Evolutionary conservation across 1,140 invertebrate genomes (phyloP).

Genomic region (Pteromalus puparum): DNA sequence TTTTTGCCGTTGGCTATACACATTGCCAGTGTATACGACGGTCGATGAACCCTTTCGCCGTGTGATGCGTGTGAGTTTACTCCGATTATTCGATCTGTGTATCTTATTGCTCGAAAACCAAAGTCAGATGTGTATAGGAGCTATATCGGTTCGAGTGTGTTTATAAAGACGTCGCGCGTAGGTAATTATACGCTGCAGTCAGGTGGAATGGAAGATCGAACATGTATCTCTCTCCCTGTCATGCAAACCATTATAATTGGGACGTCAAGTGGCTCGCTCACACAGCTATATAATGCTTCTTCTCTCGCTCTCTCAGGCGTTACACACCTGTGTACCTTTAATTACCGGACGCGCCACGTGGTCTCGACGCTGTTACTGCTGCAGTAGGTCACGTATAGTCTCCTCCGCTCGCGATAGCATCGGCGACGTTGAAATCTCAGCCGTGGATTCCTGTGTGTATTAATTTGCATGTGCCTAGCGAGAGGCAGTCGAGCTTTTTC

Average conservation of each 20-base stretch:
- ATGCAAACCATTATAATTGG: not conserved
- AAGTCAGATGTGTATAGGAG: no score
- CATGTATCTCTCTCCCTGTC: not conserved
- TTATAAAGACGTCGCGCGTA: no score
- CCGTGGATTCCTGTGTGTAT: not conserved
- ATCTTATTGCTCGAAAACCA: no score
- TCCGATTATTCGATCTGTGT: no score
- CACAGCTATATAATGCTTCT: not conserved
- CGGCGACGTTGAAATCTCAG: constrained; percentile 6
- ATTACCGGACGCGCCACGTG: constrained; percentile 18
- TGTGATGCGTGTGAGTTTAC: not conserved
- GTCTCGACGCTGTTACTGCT: not conserved
- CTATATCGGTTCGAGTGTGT: no score
- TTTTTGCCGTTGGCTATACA: no score
- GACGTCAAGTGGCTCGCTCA: not conserved
- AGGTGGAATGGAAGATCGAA: not conserved
- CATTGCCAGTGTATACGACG: no score
- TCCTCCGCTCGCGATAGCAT: not conserved
- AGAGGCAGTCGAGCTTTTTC: constrained; percentile 17
- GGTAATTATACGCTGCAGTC: no score
- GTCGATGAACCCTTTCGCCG: not conserved
- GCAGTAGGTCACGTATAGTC: constrained; percentile 29
- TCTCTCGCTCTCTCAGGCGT: not conserved
- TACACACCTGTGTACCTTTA: not conserved
- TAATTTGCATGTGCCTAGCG: not conserved